Evolutionary conservation across 2,888 invertebrate species (phyloP), one percentile per base, ranked within the genome.

Genomic region (Apamea epomidion): DNA sequence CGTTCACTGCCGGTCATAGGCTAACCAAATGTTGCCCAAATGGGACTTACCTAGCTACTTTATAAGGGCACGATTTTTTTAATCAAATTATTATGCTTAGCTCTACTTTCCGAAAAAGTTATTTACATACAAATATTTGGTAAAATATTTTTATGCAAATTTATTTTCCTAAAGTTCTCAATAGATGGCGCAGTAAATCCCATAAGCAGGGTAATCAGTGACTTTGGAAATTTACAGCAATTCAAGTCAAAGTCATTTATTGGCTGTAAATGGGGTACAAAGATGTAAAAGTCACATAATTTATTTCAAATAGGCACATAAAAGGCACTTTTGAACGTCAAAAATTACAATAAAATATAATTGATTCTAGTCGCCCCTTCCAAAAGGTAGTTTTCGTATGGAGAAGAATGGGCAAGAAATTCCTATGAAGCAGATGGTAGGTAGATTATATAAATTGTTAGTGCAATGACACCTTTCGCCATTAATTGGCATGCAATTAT

Each of bases 121-220:
- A 3, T 29, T 71, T 42, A 1, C 21, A 2, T 21, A 1, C 10
- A 64, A 64, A 62, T 2, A 29, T 48, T 2, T 21, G 12, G 4
- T 0, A 18, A 45, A 74, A 25, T 10, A 10, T 21, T 42, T 0
- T 16, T 14, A 4, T 21, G 29, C 29, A 29, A 54, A 71, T 37
- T 8, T 2, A n/a, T 21, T 73, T 37, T 29, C 25, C 5, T 25
- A 8, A 64, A 37, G 0, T 32, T 14, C 0, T 45, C 71, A 51
- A 64, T 48, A 84, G 84, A 82, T 84, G 84, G 84, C 86, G 86
- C 37, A 16, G 45, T 48, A 18, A 65, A 78, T 51, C 65, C 25
- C 64, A 8, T 32, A 18, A 8, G 64, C 14, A 29, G 2, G 62
- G 8, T 12, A n/a, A 32, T 32, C 29, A 32, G 48, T 32, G 29